Percentiles rank a stretch among this genome's conserved stretches.
Evolutionary conservation across 2,113 vertebrate genomes (phyloP).

Genomic region (Psephotus haematonotus): DNA sequence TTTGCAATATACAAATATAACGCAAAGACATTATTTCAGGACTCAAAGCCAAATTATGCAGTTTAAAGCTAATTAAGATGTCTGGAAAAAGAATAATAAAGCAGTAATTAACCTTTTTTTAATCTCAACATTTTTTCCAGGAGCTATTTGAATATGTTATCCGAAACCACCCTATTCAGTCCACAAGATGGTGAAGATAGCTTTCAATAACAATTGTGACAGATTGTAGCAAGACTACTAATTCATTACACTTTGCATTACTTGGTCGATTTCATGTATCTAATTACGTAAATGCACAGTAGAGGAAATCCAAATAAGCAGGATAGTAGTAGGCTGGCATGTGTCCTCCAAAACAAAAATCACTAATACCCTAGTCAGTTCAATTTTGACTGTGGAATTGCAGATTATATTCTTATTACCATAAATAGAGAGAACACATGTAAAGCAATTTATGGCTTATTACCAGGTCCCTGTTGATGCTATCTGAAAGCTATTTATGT

Average conservation of each 20-base stretch:
- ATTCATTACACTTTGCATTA: not conserved
- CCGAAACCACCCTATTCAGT: not conserved
- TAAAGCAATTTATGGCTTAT: not conserved
- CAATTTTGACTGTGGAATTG: not conserved
- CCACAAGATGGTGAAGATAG: not conserved
- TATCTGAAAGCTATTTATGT: not conserved
- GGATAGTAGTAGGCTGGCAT: rapidly evolving
- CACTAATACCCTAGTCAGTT: not conserved
- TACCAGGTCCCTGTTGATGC: not conserved
- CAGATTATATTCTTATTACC: not conserved
- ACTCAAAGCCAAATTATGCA: not conserved
- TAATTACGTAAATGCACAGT: not conserved
- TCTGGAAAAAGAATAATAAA: not conserved
- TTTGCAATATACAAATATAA: not conserved
- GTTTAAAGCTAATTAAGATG: not conserved
- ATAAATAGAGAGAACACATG: not conserved
- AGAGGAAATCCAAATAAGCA: not conserved
- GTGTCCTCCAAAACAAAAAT: not conserved
- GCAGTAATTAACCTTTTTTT: not conserved
- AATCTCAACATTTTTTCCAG: not conserved
- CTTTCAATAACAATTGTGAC: not conserved
- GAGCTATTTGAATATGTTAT: not conserved
- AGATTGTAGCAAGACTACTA: not conserved
- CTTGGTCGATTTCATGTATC: not conserved
- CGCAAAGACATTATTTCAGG: not conserved